Evolutionary conservation across 2,888 invertebrate species (phyloP), one percentile per base, ranked within the genome.

Genomic region (Trichopria drosophilae): DNA sequence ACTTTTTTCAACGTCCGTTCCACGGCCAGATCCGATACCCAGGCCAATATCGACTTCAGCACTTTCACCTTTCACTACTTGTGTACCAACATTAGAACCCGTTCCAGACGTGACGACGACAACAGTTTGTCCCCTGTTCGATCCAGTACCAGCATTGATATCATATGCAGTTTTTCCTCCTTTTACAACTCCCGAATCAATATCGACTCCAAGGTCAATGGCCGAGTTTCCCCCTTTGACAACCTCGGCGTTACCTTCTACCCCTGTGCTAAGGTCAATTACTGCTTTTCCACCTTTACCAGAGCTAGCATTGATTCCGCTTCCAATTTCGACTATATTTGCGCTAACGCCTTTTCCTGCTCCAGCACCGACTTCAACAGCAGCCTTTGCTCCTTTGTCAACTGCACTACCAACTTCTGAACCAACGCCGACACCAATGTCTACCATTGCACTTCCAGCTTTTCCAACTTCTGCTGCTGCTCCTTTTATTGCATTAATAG

Each of bases 221-320:
- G 31, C 6, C 6, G 12, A n/a, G 6, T 31, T n/a, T 31, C 12
- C 6, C 13, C 13, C 31, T n/a, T n/a, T 13, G 13, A 6, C 12
- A 31, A 13, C 12, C 6, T 6, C 31, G 31, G n/a, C n/a, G n/a
- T n/a, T n/a, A n/a, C n/a, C n/a, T n/a, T n/a, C n/a, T n/a, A n/a
- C n/a, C n/a, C n/a, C n/a, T n/a, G n/a, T n/a, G 31, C 31, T 31
- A 6, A 10, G 13, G 31, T 24, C 10, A 24, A 24, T 20, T 22
- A 12, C 2, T 37, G 6, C 37, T 3, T 10, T 12, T 22, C 12
- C 23, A 12, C 22, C 37, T 9, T 23, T 20, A 15, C 37, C n/a
- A n/a, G n/a, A n/a, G n/a, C n/a, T n/a, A n/a, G 32, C 32, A 31
- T 31, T 31, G 32, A n/a, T 31, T n/a, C 32, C 6, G 32, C 32